Evolutionary conservation across 2,113 vertebrate species (phyloP), one percentile per base, ranked within the genome.

Genomic region (Chelonoidis abingdonii): DNA sequence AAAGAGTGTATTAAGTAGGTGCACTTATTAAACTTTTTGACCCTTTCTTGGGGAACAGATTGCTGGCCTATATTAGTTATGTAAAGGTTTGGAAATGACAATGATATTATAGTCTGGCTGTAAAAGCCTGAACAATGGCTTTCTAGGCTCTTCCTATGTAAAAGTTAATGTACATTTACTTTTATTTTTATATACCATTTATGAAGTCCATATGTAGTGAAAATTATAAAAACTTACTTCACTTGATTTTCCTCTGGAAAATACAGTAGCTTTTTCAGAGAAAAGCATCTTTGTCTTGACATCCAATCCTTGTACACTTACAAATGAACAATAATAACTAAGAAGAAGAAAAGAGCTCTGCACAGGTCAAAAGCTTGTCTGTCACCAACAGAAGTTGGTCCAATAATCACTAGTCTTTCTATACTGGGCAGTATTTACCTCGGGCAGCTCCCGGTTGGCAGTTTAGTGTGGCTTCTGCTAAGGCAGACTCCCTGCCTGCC

Each of bases 181-280:
- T 84, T 47, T 11, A 38, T 65, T 91, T 25, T 83, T 92, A 69
- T 38, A 52, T 38, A 47, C 14, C 19, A 7, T 11, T 56, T 93
- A 22, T 2, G 56, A 84, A 57, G 93, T 29, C 50, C 0, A 2
- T n/a, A 31, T 90, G 24, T 35, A 2, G 9, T 65, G 81, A 89
- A 82, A 65, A 52, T 35, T 92, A 4, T 7, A 16, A 84, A 92
- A 87, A 50, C 3, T 2, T 35, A 27, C 24, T n/a, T 24, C 31
- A 9, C 41, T 94, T 80, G 84, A 19, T 35, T 84, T 91, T 81
- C 78, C 21, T 76, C 57, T 82, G 86, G 83, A 89, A 90, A 69
- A 44, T 80, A 56, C 10, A 1, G 3, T 5, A 35, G 38, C 22
- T 62, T 25, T 88, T 90, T 69, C 13, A 47, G 1, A 25, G 41